A percentile compares a stretch with the other conserved stretches of the same genome.
Evolutionary conservation across 1,140 invertebrate genomes (phyloP).

Genomic region (Drosophila bocqueti): DNA sequence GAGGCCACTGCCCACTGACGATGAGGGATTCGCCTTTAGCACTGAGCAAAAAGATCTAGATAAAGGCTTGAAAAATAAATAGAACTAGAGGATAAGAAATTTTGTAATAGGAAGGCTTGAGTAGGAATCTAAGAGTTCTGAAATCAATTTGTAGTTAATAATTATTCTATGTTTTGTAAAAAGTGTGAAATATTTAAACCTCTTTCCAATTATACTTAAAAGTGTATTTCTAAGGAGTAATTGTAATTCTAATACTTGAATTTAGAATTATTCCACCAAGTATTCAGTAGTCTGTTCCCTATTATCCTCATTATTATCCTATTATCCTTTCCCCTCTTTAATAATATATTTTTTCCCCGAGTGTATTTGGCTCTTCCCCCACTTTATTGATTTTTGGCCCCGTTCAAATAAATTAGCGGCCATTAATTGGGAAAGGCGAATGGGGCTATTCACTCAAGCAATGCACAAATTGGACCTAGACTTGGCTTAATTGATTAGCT

Average conservation of each 20-base stretch:
- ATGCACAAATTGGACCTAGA: slow-evolving; percentile 42
- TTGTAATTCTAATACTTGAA: neutral
- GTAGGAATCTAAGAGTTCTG: neutral
- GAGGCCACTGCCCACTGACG: slow-evolving; percentile 19
- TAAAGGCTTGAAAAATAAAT: neutral
- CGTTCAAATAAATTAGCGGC: slow-evolving; percentile 64
- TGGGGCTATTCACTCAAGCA: slow-evolving; percentile 36
- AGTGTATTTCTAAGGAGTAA: neutral
- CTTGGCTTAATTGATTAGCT: slow-evolving; percentile 66
- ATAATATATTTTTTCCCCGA: neutral
- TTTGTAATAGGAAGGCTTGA: neutral
- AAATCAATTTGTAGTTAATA: neutral
- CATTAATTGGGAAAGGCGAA: slow-evolving; percentile 66
- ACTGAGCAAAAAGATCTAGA: slow-evolving; percentile 3
- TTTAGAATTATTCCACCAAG: no score
- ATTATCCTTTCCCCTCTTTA: neutral
- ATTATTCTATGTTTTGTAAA: neutral
- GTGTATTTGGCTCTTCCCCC: neutral
- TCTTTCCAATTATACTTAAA: neutral
- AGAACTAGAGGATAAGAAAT: neutral
- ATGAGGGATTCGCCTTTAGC: slow-evolving; percentile 5
- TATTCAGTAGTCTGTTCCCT: no score
- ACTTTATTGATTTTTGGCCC: slow-evolving; percentile 68
- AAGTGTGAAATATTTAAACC: neutral
- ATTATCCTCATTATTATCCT: no score